Evolutionary conservation across 2,113 vertebrate genomes (phyloP).

Genomic region (Acinonyx jubatus): DNA sequence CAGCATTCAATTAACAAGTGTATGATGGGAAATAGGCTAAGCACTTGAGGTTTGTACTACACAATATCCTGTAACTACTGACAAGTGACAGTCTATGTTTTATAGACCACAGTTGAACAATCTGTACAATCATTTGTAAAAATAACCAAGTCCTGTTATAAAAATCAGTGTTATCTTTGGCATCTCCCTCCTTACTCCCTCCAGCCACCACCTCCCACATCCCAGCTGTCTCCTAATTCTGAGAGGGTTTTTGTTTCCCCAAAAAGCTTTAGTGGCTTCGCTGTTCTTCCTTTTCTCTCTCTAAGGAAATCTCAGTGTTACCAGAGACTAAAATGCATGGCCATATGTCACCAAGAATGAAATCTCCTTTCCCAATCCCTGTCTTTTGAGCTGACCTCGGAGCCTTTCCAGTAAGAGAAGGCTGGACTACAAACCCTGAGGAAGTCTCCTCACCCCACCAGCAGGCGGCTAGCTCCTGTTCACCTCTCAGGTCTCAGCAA

Average conservation of each 20-base stretch:
- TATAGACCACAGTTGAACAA: slow-evolving; percentile 61
- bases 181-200: slow-evolving; percentile 28
- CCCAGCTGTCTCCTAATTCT: slow-evolving; percentile 73
- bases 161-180: slow-evolving; percentile 62
- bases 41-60: slow-evolving; percentile 42
- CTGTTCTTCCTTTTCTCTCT: slow-evolving; percentile 59
- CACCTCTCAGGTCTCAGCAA: not conserved
- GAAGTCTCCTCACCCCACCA: not conserved
- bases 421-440: not conserved
- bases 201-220: slow-evolving; percentile 65
- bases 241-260: slow-evolving; percentile 22
- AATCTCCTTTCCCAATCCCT: not conserved
- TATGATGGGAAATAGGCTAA: slow-evolving; percentile 30
- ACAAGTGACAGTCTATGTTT: slow-evolving; percentile 49
- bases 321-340: slow-evolving; percentile 32
- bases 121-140: slow-evolving; percentile 68
- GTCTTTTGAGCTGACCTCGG: not conserved
- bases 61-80: slow-evolving; percentile 27
- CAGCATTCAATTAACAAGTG: slow-evolving; percentile 36
- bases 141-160: slow-evolving; percentile 64
- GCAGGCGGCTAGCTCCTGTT: not conserved
- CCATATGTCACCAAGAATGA: slow-evolving; percentile 41
- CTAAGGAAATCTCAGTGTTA: slow-evolving; percentile 59
- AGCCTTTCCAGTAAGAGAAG: not conserved
- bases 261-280: slow-evolving; percentile 24